These are phyloP conservation scores for Romanogobio albipinnatus DNA, from an alignment of 2,113 vertebrate species.

Conservation along the genomic window DNA sequence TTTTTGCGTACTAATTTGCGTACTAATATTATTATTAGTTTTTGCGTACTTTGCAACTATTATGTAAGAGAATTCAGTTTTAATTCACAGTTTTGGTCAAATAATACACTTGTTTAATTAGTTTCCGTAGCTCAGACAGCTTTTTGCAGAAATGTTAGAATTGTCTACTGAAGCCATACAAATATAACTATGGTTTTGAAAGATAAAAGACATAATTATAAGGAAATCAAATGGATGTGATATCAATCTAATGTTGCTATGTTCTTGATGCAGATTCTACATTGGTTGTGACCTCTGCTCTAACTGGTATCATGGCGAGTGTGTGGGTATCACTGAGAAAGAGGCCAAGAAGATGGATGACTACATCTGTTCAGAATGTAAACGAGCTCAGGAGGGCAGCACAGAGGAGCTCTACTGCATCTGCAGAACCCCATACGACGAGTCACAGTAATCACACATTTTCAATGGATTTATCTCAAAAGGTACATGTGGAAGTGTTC, in stretches of 20 bases:
- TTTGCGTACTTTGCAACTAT: neutral
- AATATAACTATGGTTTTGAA: neutral
- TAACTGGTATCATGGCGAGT: constrained; percentile 99
- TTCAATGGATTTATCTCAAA: neutral
- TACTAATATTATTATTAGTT: too few species aligned
- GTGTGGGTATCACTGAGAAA: constrained; percentile 98
- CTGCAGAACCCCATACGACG: constrained; percentile 78
- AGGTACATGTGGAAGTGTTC: neutral
- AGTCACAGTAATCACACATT: constrained; percentile 70
- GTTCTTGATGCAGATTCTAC: constrained; percentile 89
- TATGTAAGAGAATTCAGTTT: neutral
- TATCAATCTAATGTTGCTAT: neutral
- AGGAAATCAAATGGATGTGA: neutral
- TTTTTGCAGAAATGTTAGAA: neutral
- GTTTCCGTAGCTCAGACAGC: neutral
- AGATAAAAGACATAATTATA: neutral
- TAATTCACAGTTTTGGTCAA: neutral
- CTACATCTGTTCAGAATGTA: constrained; percentile 99
- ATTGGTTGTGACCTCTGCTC: constrained; percentile 99
- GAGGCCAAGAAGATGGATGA: constrained; percentile 99
- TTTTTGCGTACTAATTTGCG: neutral
- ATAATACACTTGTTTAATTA: neutral
- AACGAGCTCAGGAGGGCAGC: constrained; percentile 95
- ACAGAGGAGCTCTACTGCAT: constrained; percentile 86
- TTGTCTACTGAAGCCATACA: neutral